phyloP scores from a whole-genome alignment of 1,140 invertebrate species.

The Geopemphigus sp. region DNA sequence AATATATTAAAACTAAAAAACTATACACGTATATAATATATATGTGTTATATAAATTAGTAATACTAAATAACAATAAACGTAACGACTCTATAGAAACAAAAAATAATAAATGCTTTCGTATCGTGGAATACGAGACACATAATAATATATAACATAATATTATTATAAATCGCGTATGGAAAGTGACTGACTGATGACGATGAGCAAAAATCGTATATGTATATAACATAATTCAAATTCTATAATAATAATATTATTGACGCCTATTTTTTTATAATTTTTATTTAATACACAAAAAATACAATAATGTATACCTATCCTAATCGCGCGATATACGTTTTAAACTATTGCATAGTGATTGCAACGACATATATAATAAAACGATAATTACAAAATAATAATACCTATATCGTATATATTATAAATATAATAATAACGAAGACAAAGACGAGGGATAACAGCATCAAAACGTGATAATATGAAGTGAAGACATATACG shows the following conservation, averaged over 20 bases:
- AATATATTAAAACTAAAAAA: constrained; percentile 10
- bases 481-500: too few species aligned
- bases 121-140: background rate
- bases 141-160: background rate
- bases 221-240: too few species aligned
- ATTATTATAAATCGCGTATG: background rate
- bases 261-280: background rate
- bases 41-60: constrained; percentile 26
- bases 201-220: constrained; percentile 30
- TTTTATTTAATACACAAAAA: constrained; percentile 8
- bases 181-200: constrained; percentile 9
- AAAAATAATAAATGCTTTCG: constrained; percentile 18
- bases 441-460: too few species aligned
- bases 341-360: too few species aligned
- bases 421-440: too few species aligned
- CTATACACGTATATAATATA: background rate
- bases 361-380: constrained; percentile 3
- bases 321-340: background rate
- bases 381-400: too few species aligned
- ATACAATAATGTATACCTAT: background rate
- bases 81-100: constrained; percentile 5
- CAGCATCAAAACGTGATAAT: too few species aligned
- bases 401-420: too few species aligned
- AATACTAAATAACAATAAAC: constrained; percentile 26
- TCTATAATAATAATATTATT: too few species aligned